Evolutionary conservation across 2,888 invertebrate species (phyloP).

Genomic region (Tenthredo mesomela): DNA sequence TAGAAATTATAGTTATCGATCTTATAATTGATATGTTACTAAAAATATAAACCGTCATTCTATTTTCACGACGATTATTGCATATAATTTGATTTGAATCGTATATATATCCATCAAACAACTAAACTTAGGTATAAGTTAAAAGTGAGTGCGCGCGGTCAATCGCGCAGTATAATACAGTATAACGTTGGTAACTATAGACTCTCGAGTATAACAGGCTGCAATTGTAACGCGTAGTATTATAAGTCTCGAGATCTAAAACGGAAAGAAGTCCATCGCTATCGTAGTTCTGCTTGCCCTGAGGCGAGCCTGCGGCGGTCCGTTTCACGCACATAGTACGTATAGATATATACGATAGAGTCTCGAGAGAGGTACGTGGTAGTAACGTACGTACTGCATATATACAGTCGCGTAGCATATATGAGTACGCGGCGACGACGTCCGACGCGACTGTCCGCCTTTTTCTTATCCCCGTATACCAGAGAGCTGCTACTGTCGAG

Average conservation of each 20-base stretch:
- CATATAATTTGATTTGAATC: no score
- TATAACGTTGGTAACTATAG: neutral
- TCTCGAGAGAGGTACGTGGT: neutral
- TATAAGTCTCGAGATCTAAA: conserved; percentile 32
- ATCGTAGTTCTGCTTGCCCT: neutral
- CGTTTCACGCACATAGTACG: neutral
- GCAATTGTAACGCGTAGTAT: neutral
- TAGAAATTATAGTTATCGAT: no score
- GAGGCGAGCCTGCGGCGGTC: conserved; percentile 35
- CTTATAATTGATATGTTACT: no score
- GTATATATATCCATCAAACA: no score
- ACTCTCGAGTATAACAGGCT: neutral
- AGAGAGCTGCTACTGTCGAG: neutral
- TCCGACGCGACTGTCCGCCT: conserved; percentile 47
- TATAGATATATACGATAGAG: neutral
- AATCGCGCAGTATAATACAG: neutral
- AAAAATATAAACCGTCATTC: no score
- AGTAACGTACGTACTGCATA: neutral
- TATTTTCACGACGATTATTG: no score
- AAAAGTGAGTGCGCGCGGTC: neutral
- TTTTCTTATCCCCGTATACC: conserved; percentile 52
- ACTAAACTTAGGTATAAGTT: neutral
- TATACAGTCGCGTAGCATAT: neutral
- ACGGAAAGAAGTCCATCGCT: conserved; percentile 26
- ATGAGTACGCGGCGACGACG: neutral